Conservation (phyloP, 2,113 vertebrate genomes). For the Muntiacus muntjak region DNA sequence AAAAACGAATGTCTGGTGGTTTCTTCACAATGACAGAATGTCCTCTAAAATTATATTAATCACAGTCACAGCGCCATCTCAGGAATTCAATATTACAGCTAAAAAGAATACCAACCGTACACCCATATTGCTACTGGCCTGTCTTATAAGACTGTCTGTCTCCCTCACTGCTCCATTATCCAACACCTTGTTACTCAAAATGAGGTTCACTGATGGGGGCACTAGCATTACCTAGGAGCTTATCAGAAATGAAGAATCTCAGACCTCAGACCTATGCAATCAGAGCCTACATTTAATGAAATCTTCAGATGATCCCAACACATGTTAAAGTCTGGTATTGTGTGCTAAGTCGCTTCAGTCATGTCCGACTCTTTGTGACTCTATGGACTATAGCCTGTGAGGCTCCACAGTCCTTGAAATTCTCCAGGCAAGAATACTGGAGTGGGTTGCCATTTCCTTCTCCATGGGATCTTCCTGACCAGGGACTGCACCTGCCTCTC, state of each 20-base stretch:
- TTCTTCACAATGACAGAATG: background rate
- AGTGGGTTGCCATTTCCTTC: background rate
- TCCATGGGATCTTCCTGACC: background rate
- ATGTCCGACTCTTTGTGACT: background rate
- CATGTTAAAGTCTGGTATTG: background rate
- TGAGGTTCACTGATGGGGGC: background rate
- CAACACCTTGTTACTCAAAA: background rate
- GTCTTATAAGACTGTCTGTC: background rate
- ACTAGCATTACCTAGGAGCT: background rate
- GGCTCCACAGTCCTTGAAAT: background rate
- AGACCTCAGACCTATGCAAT: background rate
- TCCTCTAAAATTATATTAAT: background rate
- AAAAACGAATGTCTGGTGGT: background rate
- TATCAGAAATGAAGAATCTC: background rate
- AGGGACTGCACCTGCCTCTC: background rate
- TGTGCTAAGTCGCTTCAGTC: background rate
- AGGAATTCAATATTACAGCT: background rate
- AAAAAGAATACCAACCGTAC: background rate
- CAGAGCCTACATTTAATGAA: background rate
- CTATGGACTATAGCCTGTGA: fast-evolving
- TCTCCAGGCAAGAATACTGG: background rate
- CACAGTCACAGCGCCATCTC: background rate
- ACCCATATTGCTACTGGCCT: background rate
- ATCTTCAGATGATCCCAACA: background rate
- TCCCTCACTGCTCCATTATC: background rate